These are phyloP conservation scores for Ornithoptera priamus DNA, from an alignment of 2,888 invertebrate species.

Conservation along the genomic window DNA sequence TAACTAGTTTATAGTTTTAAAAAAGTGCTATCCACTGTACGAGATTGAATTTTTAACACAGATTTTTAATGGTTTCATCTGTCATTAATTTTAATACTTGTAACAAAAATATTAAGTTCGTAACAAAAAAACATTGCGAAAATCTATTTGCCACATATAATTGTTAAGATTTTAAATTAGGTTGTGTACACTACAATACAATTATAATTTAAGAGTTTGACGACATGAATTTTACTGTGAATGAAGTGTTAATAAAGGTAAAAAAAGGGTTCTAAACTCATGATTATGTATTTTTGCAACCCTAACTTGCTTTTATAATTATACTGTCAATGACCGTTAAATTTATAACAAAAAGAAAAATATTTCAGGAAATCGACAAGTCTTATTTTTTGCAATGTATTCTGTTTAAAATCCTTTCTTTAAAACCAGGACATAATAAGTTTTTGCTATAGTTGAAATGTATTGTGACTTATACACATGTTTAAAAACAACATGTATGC, in stretches of 20 bases:
- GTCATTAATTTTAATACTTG: too few relatives aligned
- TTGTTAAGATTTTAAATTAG: neutral
- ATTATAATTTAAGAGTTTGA: neutral
- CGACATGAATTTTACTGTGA: neutral
- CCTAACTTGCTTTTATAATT: neutral
- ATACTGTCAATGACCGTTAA: neutral
- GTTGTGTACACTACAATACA: conserved; percentile 1
- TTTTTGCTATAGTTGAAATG: neutral
- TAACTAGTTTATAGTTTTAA: conserved; percentile 17
- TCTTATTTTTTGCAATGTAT: too few relatives aligned
- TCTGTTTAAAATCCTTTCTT: neutral
- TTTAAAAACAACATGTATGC: neutral
- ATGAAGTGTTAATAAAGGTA: neutral
- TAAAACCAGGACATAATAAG: neutral
- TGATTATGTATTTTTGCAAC: neutral
- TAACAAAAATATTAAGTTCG: too few relatives aligned
- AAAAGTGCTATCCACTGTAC: too few relatives aligned
- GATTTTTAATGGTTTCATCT: too few relatives aligned
- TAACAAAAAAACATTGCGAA: neutral
- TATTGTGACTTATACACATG: neutral
- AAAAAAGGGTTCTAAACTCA: neutral
- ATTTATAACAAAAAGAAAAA: neutral
- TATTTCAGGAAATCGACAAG: too few relatives aligned
- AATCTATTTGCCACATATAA: neutral
- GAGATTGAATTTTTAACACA: too few relatives aligned